phyloP scores from a whole-genome alignment of 2,797 vertebrate genomes.

The Lutjanus argentimaculatus region DNA sequence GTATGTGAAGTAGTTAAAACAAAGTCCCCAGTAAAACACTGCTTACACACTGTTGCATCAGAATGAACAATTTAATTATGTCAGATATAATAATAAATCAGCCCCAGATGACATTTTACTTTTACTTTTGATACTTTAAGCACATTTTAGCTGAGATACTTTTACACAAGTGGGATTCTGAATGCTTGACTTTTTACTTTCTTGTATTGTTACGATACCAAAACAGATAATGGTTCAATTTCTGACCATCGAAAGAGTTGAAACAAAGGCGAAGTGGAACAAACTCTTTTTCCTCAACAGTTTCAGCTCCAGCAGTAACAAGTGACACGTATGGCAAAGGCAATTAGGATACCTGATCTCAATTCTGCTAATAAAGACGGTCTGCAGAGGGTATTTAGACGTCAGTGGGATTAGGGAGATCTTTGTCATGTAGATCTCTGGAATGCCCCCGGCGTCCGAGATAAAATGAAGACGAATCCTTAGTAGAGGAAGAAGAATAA shows the following conservation, averaged over 20 bases:
- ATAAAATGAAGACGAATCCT: slow-evolving; percentile 78
- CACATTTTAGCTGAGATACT: background rate
- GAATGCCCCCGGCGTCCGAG: slow-evolving; percentile 70
- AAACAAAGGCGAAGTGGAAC: slow-evolving; percentile 18
- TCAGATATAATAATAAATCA: background rate
- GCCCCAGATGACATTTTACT: background rate
- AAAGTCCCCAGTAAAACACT: too few relatives aligned
- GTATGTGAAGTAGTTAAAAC: too few relatives aligned
- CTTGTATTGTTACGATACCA: background rate
- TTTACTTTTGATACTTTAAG: too few relatives aligned
- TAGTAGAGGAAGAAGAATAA: slow-evolving; percentile 66
- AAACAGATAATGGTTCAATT: background rate
- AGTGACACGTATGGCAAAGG: slow-evolving; percentile 66
- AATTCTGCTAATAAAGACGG: slow-evolving; percentile 68
- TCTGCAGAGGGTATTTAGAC: slow-evolving; percentile 73
- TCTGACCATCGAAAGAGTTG: slow-evolving; percentile 2
- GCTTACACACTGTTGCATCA: background rate
- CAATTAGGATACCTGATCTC: slow-evolving; percentile 80
- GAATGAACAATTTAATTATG: background rate
- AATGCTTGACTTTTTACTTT: background rate
- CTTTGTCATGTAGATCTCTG: slow-evolving; percentile 81
- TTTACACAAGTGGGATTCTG: background rate
- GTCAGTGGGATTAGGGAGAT: slow-evolving; percentile 78
- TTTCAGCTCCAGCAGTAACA: slow-evolving; percentile 51
- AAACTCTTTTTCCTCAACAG: slow-evolving; percentile 30